Evolutionary conservation across 2,113 vertebrate species (phyloP), one percentile per base, ranked within the genome.

Genomic region (Coryphaenoides rupestris): DNA sequence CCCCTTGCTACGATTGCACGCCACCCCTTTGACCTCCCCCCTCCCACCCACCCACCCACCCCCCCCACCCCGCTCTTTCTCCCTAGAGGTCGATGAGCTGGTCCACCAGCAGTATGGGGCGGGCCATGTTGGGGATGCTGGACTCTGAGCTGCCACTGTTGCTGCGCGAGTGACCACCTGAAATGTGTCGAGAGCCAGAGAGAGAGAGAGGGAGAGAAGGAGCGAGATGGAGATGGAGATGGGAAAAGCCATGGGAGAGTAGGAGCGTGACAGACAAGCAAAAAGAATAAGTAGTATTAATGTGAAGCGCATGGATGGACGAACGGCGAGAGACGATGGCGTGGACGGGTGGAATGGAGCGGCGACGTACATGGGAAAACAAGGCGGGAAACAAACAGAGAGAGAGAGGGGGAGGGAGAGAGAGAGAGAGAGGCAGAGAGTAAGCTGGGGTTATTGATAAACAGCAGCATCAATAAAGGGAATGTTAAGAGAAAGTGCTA

Each of bases 1-100:
- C 70, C 54, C 62, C 50, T 40, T 21, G 66, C 78, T 81, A 72
- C 60, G 74, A 82, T 79, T 88, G 78, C 80, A 89, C 81, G 66
- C 74, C 12, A 78, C 78, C 84, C 89, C 76, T 82, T 80, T 68
- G 60, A 86, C 78, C 82, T 82, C 77, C 81, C 80, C 76, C 83
- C 82, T n/a, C 57, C 58, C 17, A 21, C 53, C 40, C 68, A 26
- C 65, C 47, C 47, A n/a, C n/a, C n/a, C n/a, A n/a, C 22, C 52
- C 55, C 15, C 19, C 58, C 68, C 65, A 64, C 19, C 66, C 28
- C 74, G n/a, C n/a, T n/a, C n/a, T n/a, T n/a, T 79, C 92, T 91
- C 92, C 92, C 93, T 98, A 99, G 92, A 99, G 95, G 93, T 99
- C 96, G 94, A 99, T 99, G 91, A 99, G 97, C 93, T 99, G 97